Evolutionary conservation across 2,113 vertebrate species (phyloP).

Genomic region (Prolemur simus): DNA sequence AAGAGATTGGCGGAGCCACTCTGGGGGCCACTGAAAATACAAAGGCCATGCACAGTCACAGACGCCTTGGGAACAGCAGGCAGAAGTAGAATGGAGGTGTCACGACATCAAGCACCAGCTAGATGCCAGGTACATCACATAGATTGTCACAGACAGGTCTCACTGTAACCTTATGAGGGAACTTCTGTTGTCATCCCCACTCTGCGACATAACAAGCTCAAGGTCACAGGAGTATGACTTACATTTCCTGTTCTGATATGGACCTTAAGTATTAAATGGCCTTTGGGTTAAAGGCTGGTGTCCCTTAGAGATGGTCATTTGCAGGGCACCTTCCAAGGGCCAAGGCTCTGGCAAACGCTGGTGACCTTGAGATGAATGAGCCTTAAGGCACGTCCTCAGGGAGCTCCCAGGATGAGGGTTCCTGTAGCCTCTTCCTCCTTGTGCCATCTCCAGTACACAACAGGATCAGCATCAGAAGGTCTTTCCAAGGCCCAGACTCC

Average conservation of each 20-base stretch:
- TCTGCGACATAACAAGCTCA: background rate
- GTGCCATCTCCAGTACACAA: background rate
- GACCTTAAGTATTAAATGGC: background rate
- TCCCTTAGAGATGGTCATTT: background rate
- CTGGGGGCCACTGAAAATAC: background rate
- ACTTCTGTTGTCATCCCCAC: background rate
- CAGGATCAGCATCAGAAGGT: background rate
- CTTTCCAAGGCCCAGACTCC: background rate
- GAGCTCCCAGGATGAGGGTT: background rate
- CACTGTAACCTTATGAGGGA: background rate
- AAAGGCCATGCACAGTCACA: accelerated
- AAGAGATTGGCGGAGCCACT: background rate
- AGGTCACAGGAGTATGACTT: background rate
- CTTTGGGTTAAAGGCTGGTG: background rate
- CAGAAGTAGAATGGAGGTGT: background rate
- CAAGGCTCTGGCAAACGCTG: background rate
- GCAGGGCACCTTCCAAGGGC: background rate
- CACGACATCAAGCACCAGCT: accelerated
- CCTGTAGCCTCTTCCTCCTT: background rate
- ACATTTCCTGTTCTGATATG: background rate
- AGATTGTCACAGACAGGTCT: background rate
- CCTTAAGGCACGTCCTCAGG: background rate
- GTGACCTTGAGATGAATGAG: background rate
- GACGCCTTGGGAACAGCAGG: background rate
- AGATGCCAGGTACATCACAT: background rate